Evolutionary conservation across 2,113 vertebrate genomes (phyloP), one percentile per base, ranked within the genome.

Genomic region (Anthoscopus minutus): DNA sequence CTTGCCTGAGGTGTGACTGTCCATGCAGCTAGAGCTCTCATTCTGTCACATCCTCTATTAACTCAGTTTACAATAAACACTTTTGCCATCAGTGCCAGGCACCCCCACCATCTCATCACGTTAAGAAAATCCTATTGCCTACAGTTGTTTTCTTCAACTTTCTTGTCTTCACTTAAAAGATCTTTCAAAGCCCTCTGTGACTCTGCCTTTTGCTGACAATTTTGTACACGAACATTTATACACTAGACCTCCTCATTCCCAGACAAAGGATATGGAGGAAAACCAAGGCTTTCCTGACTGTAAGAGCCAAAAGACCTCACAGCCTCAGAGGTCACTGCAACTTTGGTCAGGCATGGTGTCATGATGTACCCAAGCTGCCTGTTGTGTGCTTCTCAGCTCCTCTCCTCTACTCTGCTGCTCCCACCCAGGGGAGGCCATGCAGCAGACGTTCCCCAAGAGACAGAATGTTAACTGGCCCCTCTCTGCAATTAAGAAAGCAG

Each of bases 251-350:
- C 69, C 27, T 38, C 56, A 51, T 56, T 61, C 22, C 21, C 20
- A 44, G 35, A 61, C 7, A 51, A 71, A 30, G 23, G 9, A 23
- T 31, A 48, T 3, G 8, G 50, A 89, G 17, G 37, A 48, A 84
- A 62, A 81, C 23, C 0, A 2, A 87, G 15, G n/a, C 13, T 51
- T 6, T 27, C 24, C 14, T 0, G 0, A 13, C 22, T 48, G 19
- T 42, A 37, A 45, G 15, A 77, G 22, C 64, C 60, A 45, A 40
- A 70, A 60, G 38, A 33, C 48, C n/a, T 53, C 17, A 82, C 13
- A 17, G 6, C 10, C 15, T 42, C 6, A 2, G 47, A 71, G 1
- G 25, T 53, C 65, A 57, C 38, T 6, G 1, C 40, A 44, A 35
- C 22, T 88, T 82, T 47, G 35, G 20, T 31, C 25, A 85, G 25